Evolutionary conservation across 2,888 invertebrate genomes (phyloP), one percentile per base, ranked within the genome.

Genomic region (Drosophila mercatorum): DNA sequence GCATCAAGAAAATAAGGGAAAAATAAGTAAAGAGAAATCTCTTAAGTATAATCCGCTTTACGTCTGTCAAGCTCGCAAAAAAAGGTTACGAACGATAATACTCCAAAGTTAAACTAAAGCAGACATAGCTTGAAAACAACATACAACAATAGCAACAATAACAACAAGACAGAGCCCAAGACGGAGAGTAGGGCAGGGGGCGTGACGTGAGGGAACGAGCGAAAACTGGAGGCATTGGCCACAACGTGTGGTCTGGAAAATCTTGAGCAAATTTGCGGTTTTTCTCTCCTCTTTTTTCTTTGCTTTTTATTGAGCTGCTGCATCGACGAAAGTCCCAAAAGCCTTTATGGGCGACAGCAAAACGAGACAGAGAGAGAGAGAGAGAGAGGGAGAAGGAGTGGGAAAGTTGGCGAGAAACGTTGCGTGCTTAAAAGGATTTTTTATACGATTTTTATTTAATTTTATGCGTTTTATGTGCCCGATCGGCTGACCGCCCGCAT

Each of bases 361-460:
- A 28, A 22, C 12, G 5, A 47, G 22, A 34, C 7, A 28, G 17
- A 17, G 17, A 44, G 40, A 47, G 53, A 63, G 49, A 11, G 10
- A 10, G 31, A 10, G 31, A 40, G 14, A 4, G 22, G 2, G 51
- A 58, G 14, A 1, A 22, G 4, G 44, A 2, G 52, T 44, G 10
- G 12, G 28, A 55, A 44, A 51, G 14, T 44, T 61, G 65, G 65
- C 55, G 43, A 53, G 56, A 70, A 53, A 52, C 56, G 52, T 56
- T 70, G 60, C 46, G 52, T 49, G 71, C 74, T 71, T 74, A 80
- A 81, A 81, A 59, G 81, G 80, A 84, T 89, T 87, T 80, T 31
- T 56, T 55, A 66, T 72, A 68, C 75, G 81, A 80, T 78, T 86
- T 87, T 83, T 84, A 84, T 84, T 85, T 80, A 78, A 89, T 81